Percentiles rank a stretch among this genome's conserved stretches.
These are phyloP conservation scores for Danaus chrysippus DNA, from an alignment of 2,888 invertebrate genomes.

Conservation along the genomic window DNA sequence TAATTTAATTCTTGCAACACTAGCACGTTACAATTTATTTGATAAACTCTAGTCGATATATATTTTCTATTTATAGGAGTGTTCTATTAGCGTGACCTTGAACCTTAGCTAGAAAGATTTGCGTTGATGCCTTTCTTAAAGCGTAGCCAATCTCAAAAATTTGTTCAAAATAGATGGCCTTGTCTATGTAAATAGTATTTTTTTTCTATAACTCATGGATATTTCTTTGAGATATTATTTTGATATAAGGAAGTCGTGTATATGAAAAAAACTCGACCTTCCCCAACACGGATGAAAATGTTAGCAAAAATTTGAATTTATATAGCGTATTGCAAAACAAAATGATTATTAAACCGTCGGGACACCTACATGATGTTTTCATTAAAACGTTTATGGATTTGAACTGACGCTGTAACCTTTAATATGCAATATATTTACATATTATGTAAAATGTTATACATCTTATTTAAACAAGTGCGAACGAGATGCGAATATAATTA, in stretches of 20 bases:
- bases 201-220: slow-evolving; percentile 37
- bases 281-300: slow-evolving; percentile 43
- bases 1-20: too few relatives aligned
- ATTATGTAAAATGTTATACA: not conserved
- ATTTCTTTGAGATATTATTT: slow-evolving; percentile 39
- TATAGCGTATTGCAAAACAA: not conserved
- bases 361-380: slow-evolving; percentile 8
- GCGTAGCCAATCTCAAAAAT: slow-evolving; percentile 31
- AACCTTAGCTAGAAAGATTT: slow-evolving; percentile 30
- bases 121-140: slow-evolving; percentile 28
- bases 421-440: not conserved
- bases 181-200: slow-evolving; percentile 41
- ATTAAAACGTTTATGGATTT: slow-evolving; percentile 4
- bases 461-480: too few relatives aligned
- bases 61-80: slow-evolving; percentile 23
- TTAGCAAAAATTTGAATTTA: slow-evolving; percentile 27
- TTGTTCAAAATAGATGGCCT: slow-evolving; percentile 39
- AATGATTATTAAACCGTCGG: not conserved
- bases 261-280: slow-evolving; percentile 55
- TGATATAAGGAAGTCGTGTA: slow-evolving; percentile 32
- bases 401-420: slow-evolving; percentile 2
- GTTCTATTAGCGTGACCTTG: slow-evolving; percentile 31
- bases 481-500: too few relatives aligned
- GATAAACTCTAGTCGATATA: not conserved
- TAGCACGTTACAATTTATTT: too few relatives aligned